Conservation (phyloP, 1,140 invertebrate species). For the Matsumurasca onukii region DNA sequence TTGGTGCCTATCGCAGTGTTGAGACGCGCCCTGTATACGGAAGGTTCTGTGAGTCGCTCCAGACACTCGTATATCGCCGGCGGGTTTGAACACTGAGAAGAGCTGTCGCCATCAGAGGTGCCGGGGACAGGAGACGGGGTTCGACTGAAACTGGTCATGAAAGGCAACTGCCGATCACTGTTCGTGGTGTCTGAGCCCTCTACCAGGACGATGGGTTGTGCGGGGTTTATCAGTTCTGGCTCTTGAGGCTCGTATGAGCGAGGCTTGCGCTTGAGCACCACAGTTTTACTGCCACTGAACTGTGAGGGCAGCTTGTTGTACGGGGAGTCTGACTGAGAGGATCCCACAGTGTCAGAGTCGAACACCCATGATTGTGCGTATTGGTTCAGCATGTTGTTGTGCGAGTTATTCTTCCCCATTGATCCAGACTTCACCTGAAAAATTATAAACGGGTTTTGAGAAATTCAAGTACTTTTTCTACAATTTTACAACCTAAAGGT, state of each 20-base stretch:
- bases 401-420: constrained; percentile 31
- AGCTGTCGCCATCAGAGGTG: constrained; percentile 47
- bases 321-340: constrained; percentile 34
- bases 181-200: constrained; percentile 27
- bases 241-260: no score
- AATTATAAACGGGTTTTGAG: no score
- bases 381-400: constrained; percentile 45
- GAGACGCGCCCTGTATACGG: constrained; percentile 47
- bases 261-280: constrained; percentile 28
- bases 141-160: constrained; percentile 52
- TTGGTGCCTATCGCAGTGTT: constrained; percentile 44
- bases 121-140: constrained; percentile 49
- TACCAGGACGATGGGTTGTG: constrained; percentile 27
- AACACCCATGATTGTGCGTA: constrained; percentile 54
- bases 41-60: constrained; percentile 49
- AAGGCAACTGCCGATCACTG: constrained; percentile 47
- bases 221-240: no score
- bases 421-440: constrained; percentile 35
- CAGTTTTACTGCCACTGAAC: constrained; percentile 29
- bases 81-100: constrained; percentile 47
- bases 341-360: constrained; percentile 44
- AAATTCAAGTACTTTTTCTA: background rate
- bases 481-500: background rate
- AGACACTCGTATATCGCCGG: constrained; percentile 51
- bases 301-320: constrained; percentile 26